Conservation (phyloP, 2,113 vertebrate genomes). For the Austrofundulus limnaeus region DNA sequence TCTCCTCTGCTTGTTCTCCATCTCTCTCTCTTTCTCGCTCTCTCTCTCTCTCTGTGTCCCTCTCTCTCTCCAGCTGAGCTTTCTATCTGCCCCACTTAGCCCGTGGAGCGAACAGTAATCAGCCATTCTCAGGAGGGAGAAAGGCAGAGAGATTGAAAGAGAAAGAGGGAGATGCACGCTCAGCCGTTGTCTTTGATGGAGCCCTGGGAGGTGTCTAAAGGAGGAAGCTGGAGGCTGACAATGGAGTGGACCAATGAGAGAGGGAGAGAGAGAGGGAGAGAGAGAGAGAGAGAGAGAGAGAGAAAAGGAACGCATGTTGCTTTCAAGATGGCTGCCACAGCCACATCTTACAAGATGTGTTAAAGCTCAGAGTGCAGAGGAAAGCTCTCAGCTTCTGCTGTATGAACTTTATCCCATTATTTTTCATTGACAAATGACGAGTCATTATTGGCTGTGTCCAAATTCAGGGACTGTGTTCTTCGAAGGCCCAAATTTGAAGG, state of each 20-base stretch:
- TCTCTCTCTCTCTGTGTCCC: constrained; percentile 48
- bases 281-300: neutral
- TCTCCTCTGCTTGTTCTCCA: constrained; percentile 45
- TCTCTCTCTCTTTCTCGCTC: constrained; percentile 21
- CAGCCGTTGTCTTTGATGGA: constrained; percentile 70
- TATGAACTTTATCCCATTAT: no score
- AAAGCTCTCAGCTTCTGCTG: no score
- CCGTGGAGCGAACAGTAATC: constrained; percentile 78
- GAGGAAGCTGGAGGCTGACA: constrained; percentile 63
- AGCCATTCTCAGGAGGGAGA: constrained; percentile 73
- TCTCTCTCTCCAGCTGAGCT: constrained; percentile 70
- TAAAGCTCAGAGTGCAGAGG: no score
- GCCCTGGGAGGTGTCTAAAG: constrained; percentile 63
- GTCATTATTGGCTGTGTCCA: no score
- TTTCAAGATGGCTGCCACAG: no score
- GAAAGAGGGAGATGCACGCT: constrained; percentile 53
- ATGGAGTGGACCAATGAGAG: constrained; percentile 45
- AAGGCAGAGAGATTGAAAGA: constrained; percentile 54
- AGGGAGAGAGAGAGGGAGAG: neutral
- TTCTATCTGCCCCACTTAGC: constrained; percentile 78
- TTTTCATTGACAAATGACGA: no score
- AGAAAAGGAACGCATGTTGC: no score
- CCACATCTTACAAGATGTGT: no score
- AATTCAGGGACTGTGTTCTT: no score
- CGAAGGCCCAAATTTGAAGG: no score